Base-by-base conservation (phyloP, 2,888 invertebrate species). In the Zygaena filipendulae region DNA sequence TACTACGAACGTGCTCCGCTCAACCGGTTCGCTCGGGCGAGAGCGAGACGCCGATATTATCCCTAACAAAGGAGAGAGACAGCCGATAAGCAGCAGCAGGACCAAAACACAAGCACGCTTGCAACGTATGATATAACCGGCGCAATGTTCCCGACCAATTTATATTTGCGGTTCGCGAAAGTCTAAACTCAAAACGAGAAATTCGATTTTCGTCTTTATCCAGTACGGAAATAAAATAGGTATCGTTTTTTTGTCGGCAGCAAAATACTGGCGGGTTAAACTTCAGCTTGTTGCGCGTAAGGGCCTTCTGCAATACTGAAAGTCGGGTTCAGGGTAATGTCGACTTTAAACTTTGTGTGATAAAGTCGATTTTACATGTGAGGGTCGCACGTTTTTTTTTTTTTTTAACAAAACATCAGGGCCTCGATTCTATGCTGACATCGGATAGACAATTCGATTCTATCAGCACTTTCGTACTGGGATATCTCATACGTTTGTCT, bases 21-120 rank as follows among this genome's bases (percentile, higher is more conserved):
- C 44, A 46, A 66, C 64, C 64, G 62, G 66, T 64, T 64, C 48
- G 44, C 30, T 46, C 33, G 47, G 41, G 45, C 40, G 40, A 30
- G 54, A 63, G 42, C 28, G 47, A 43, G 55, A 56, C 23, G 32
- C 32, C 27, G 34, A 35, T 29, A 45, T 16, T 32, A 25, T 28
- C 25, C 25, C 30, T 24, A 34, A 43, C 24, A 57, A 42, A 42
- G 21, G 36, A 63, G 40, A 38, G 56, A 45, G 62, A 59, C 27
- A 32, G 37, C 35, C 21, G 35, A 48, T 41, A 31, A 35, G 39
- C 39, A 45, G 49, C 54, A 55, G n/a, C n/a, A 54, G 50, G 59
- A 60, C 51, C 53, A 53, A 56, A 61, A 59, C 53, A 62, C 49
- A 63, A 63, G 61, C 58, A 61, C 46, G 47, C 51, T 50, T 47